Conservation (phyloP, 1,140 invertebrate genomes). For the Thereuonema tuberculata region DNA sequence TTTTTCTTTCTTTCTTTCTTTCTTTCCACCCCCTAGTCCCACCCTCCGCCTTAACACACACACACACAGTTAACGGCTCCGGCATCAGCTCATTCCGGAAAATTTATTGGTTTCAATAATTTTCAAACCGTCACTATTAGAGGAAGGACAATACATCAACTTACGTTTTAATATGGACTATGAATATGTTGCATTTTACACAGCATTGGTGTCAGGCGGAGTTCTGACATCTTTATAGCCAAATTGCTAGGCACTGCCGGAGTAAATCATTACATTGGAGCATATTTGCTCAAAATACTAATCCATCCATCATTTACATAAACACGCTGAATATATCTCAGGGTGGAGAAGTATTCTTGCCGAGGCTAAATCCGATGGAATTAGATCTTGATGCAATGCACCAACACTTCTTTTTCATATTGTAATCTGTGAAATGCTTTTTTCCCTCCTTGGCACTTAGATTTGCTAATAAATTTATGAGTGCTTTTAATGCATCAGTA, state of each 20-base stretch:
- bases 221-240: slow-evolving; percentile 5
- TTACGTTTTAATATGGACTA: neutral
- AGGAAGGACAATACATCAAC: neutral
- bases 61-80: neutral
- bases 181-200: neutral
- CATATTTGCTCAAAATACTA: slow-evolving; percentile 6
- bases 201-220: neutral
- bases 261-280: slow-evolving; percentile 7
- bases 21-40: neutral
- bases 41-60: neutral
- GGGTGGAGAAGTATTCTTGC: neutral
- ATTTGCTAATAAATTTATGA: slow-evolving; percentile 7
- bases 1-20: no score
- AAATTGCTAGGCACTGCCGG: neutral
- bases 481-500: neutral
- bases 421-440: neutral
- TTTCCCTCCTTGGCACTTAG: neutral
- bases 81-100: neutral
- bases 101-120: neutral
- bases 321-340: neutral
- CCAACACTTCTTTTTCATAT: neutral
- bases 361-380: neutral
- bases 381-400: neutral
- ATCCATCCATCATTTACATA: slow-evolving; percentile 5
- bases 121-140: neutral